A percentile compares a stretch with the other conserved stretches of the same genome.
Conservation (phyloP, 2,797 vertebrate species). For the Cichlasoma orientale region DNA sequence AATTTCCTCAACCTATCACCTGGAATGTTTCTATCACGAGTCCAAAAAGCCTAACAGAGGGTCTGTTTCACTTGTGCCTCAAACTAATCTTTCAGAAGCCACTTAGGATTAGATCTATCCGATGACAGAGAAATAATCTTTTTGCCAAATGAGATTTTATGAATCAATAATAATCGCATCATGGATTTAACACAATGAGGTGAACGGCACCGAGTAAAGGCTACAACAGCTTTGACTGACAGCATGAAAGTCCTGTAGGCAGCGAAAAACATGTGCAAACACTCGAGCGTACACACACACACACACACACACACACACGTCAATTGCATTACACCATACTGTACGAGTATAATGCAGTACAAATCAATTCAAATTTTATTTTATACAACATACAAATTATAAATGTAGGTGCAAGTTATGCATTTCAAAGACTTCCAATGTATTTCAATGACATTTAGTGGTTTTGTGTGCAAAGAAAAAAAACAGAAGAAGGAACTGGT, state of each 20-base stretch:
- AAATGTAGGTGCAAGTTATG: background rate
- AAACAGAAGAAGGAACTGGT: background rate
- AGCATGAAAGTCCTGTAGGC: background rate
- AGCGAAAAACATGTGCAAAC: background rate
- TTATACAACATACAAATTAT: background rate
- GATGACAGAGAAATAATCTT: slow-evolving; percentile 40
- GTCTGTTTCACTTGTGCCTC: slow-evolving; percentile 21
- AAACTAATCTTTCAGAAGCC: slow-evolving; percentile 41
- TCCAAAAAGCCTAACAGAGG: slow-evolving; percentile 10
- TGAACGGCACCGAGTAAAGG: slow-evolving; percentile 39
- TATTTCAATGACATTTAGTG: background rate
- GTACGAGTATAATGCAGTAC: background rate
- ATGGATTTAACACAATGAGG: slow-evolving; percentile 48
- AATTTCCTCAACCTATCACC: slow-evolving; percentile 1
- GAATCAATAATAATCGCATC: slow-evolving; percentile 60
- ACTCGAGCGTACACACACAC: background rate
- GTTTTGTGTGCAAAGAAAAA: background rate
- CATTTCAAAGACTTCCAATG: background rate
- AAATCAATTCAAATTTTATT: background rate
- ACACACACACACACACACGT: background rate
- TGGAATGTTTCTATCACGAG: slow-evolving; percentile 1
- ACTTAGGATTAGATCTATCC: slow-evolving; percentile 35
- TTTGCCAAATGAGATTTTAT: slow-evolving; percentile 45
- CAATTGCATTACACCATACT: background rate
- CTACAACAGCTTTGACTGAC: slow-evolving; percentile 40